Evolutionary conservation across 2,113 vertebrate species (phyloP), one percentile per base, ranked within the genome.

Genomic region (Pachycephala philippinensis): DNA sequence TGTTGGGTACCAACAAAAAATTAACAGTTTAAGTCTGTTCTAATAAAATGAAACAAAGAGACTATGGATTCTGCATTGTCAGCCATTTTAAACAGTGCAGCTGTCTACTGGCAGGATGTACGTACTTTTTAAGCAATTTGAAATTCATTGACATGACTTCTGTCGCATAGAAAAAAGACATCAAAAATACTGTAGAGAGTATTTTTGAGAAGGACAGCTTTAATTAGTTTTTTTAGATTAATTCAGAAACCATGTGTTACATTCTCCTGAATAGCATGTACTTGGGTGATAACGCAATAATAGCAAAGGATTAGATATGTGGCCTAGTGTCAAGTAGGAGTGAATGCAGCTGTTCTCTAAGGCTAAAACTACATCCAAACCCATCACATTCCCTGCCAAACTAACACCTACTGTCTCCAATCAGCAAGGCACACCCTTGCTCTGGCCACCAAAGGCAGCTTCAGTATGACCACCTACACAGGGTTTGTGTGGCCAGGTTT

Each of bases 271-370:
- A 60, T 30, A 82, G 61, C 66, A 71, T 3, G 19, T 20, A 54
- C 74, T 84, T 56, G 71, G 40, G 90, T 45, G 83, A 94, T 86
- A 95, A 96, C 77, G 76, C 52, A 94, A 39, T 39, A 93, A 94
- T 64, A 82, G 65, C 61, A 56, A 64, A 74, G 68, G 79, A 96
- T 91, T 96, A 93, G 68, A 37, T 56, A 56, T 1, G 1, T 22
- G 56, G 72, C 63, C 71, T 33, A 60, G 60, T 60, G 79, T 86
- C 76, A 96, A 96, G 68, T 4, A 42, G 14, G 40, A 95, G 56
- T 24, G 60, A 90, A 92, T 13, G 76, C 95, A 92, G 85, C 93
- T 88, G 93, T 39, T 93, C 76, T 71, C 3, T 0, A 54, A 69
- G 87, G 40, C 77, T 72, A 27, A 52, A 88, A 66, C 54, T n/a